Percentiles rank a stretch among this genome's conserved stretches.
Conservation (phyloP, 2,113 vertebrate genomes). For the Triplophysa tibetana region DNA sequence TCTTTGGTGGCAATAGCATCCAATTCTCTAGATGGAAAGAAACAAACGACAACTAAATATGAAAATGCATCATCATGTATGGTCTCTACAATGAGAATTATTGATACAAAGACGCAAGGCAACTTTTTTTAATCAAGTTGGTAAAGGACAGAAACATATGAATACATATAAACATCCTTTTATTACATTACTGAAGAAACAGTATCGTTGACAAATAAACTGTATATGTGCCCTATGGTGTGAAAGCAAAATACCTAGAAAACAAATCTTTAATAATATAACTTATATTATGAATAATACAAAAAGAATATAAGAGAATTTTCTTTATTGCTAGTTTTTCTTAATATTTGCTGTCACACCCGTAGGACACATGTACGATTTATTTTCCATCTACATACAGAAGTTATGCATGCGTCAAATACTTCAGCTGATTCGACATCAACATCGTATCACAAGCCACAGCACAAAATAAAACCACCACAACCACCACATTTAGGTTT, state of each 20-base stretch:
- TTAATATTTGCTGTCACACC: too few species aligned
- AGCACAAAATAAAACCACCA: constrained; percentile 4
- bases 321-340: too few species aligned
- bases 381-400: neutral
- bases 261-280: too few species aligned
- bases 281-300: too few species aligned
- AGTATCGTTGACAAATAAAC: too few species aligned
- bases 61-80: constrained; percentile 7
- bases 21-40: constrained; percentile 84
- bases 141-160: neutral
- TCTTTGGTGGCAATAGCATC: constrained; percentile 99
- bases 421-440: neutral
- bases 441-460: neutral
- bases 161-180: too few species aligned
- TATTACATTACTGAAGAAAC: neutral
- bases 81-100: neutral
- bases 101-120: too few species aligned
- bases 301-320: too few species aligned
- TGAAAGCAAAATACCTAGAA: too few species aligned
- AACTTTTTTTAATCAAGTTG: neutral
- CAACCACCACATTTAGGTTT: neutral
- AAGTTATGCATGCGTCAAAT: neutral
- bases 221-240: too few species aligned
- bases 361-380: too few species aligned
- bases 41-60: neutral